Evolutionary conservation across 1,140 invertebrate species (phyloP).

Genomic region (Pogonognathellus flavescens): DNA sequence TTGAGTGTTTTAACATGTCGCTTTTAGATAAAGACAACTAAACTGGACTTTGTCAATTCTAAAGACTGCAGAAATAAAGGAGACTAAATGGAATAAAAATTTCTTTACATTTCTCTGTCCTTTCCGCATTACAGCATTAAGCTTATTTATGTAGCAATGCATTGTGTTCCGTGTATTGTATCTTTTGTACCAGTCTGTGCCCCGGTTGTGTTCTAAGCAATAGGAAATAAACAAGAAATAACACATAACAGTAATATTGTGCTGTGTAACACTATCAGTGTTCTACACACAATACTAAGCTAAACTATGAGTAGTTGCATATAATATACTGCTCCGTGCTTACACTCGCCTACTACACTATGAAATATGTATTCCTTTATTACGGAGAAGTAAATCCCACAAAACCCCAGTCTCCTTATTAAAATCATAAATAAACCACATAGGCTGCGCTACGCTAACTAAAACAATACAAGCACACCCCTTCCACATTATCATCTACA

Average conservation of each 20-base stretch:
- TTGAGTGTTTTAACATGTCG: conserved; percentile 30
- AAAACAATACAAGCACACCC: neutral
- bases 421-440: conserved; percentile 50
- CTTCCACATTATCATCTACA: conserved; percentile 1
- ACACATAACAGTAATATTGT: neutral
- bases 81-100: conserved; percentile 8
- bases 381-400: conserved; percentile 46
- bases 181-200: no score
- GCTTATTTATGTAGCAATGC: neutral
- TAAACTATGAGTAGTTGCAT: neutral
- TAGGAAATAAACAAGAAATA: conserved; percentile 27
- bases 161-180: no score
- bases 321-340: neutral
- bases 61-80: neutral
- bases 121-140: neutral
- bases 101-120: neutral
- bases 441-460: neutral
- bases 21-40: neutral
- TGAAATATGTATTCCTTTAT: conserved; percentile 50
- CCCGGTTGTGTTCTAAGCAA: neutral
- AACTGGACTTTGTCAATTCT: neutral
- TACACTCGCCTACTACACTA: conserved; percentile 4
- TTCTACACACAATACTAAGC: neutral
- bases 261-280: neutral
- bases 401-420: conserved; percentile 49